These are phyloP conservation scores for Hafferia zeledoni DNA, from an alignment of 2,797 vertebrate species.

Conservation along the genomic window DNA sequence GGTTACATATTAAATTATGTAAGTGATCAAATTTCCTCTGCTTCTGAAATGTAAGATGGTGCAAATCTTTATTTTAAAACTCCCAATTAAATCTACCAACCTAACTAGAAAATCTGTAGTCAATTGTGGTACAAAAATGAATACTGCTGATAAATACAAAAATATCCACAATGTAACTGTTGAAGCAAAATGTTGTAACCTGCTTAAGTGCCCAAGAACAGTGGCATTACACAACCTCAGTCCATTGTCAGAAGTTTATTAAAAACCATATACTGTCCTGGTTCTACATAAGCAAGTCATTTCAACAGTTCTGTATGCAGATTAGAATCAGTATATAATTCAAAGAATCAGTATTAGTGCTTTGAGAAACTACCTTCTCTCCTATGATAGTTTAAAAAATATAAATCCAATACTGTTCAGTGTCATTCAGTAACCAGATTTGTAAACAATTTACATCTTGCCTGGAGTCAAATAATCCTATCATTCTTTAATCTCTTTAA, in stretches of 20 bases:
- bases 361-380: not conserved
- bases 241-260: not conserved
- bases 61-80: not conserved
- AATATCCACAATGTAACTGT: not conserved
- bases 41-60: not conserved
- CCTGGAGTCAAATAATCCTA: slow-evolving; percentile 1
- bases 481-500: slow-evolving; percentile 15
- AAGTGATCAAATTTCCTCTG: not conserved
- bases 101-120: not conserved
- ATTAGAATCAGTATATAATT: not conserved
- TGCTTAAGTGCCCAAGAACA: not conserved
- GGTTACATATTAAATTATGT: not conserved
- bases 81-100: not conserved
- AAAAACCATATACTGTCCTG: not conserved
- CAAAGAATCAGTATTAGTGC: not conserved
- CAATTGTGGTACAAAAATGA: fast-evolving
- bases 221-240: not conserved
- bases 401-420: not conserved
- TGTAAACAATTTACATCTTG: slow-evolving; percentile 35
- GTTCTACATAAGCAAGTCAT: not conserved
- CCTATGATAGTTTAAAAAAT: not conserved
- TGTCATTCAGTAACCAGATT: not conserved
- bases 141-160: not conserved
- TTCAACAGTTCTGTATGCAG: not conserved
- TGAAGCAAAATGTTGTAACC: not conserved